Conservation (phyloP, 2,113 vertebrate species). For the Taxidea taxus region DNA sequence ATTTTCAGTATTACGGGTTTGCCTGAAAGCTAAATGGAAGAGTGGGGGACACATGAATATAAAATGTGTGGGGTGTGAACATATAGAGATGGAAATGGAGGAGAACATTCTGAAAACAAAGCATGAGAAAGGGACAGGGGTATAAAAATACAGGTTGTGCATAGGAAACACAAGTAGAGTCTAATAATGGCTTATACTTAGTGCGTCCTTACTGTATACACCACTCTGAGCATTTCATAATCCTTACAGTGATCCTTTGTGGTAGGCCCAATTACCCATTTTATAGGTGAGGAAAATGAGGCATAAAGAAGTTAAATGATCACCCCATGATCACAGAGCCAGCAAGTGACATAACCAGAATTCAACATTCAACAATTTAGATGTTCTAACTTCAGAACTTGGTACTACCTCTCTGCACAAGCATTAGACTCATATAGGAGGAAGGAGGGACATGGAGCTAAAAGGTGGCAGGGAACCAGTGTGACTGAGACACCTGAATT, state of each 20-base stretch:
- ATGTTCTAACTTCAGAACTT: background rate
- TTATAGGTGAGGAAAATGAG: background rate
- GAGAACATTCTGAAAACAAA: background rate
- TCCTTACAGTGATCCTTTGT: background rate
- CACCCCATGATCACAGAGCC: background rate
- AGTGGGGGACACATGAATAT: background rate
- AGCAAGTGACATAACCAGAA: background rate
- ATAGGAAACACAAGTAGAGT: background rate
- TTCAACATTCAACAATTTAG: background rate
- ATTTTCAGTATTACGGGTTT: background rate
- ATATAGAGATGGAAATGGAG: background rate
- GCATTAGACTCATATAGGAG: background rate
- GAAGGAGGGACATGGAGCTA: background rate
- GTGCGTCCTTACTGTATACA: background rate
- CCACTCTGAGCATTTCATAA: background rate
- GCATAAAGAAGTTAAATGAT: background rate
- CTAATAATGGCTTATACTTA: background rate
- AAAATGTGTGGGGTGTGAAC: background rate
- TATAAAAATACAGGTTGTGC: background rate
- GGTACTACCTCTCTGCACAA: background rate
- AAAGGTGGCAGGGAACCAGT: background rate
- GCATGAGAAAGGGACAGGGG: background rate
- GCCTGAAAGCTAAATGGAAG: background rate
- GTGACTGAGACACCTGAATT: background rate
- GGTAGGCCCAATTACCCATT: background rate